Percentiles rank a stretch among this genome's conserved stretches.
These are phyloP conservation scores for Circaetus gallicus DNA, from an alignment of 2,113 vertebrate genomes.

Conservation along the genomic window DNA sequence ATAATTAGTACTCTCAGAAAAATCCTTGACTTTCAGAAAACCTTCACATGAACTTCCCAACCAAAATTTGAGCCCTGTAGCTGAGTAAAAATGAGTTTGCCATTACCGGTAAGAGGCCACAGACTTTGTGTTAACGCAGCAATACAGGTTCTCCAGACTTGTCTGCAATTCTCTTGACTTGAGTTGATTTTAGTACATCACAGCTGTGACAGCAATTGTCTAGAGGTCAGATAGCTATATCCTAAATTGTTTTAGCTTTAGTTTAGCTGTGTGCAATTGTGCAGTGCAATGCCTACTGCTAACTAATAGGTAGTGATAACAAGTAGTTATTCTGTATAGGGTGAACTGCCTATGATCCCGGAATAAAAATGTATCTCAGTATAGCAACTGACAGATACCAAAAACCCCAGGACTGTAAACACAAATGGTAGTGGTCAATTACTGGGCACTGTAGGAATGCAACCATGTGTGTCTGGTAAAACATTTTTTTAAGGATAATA, in stretches of 20 bases:
- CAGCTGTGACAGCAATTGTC: neutral
- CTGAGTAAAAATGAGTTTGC: neutral
- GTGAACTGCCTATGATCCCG: neutral
- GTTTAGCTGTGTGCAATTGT: neutral
- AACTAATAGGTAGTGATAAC: neutral
- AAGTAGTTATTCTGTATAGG: neutral
- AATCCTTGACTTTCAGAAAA: neutral
- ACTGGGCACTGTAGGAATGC: neutral
- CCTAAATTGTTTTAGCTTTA: neutral
- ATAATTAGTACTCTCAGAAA: neutral
- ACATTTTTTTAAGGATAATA: neutral
- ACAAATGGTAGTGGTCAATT: neutral
- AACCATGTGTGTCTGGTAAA: neutral
- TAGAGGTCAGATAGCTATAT: neutral
- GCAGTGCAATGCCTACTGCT: neutral
- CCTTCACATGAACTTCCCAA: neutral
- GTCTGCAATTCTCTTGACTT: neutral
- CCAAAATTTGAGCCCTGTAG: neutral
- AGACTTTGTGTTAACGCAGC: neutral
- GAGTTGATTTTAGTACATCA: neutral
- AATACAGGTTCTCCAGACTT: neutral
- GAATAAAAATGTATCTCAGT: neutral
- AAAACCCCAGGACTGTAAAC: neutral
- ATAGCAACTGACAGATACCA: neutral
- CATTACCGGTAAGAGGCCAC: neutral